phyloP scores from a whole-genome alignment of 2,113 vertebrate genomes.

The Abramis brama region DNA sequence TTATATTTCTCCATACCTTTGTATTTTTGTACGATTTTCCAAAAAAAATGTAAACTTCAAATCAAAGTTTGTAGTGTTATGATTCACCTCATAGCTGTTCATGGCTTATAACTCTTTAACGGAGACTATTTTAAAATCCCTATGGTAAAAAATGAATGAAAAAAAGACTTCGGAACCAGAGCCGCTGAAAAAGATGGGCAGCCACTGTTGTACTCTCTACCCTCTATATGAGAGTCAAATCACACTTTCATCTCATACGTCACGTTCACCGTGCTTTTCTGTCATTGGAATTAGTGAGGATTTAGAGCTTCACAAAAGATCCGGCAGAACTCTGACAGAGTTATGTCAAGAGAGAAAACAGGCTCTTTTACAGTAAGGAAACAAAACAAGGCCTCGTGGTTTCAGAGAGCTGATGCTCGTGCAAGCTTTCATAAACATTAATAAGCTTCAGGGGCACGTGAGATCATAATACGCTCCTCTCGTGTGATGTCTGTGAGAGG shows the following conservation, averaged over 20 bases:
- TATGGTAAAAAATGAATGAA: too few relatives aligned
- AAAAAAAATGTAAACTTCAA: too few relatives aligned
- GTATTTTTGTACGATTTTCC: too few relatives aligned
- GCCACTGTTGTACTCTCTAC: too few relatives aligned
- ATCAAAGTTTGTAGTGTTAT: too few relatives aligned
- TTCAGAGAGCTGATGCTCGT: not conserved
- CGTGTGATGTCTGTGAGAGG: not conserved
- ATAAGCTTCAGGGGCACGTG: not conserved
- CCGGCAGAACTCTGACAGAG: not conserved
- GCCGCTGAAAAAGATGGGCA: too few relatives aligned
- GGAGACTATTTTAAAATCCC: too few relatives aligned
- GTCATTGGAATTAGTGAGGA: not conserved
- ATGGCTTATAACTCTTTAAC: too few relatives aligned
- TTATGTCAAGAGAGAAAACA: not conserved
- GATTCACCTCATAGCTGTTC: too few relatives aligned
- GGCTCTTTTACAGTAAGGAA: not conserved
- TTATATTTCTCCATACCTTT: too few relatives aligned
- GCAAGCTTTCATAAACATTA: not conserved
- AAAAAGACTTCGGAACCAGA: too few relatives aligned
- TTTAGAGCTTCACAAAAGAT: not conserved
- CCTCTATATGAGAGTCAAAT: not conserved
- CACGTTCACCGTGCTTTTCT: not conserved
- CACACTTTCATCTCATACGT: not conserved
- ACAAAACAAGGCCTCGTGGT: not conserved
- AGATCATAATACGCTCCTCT: not conserved